Base-by-base conservation (phyloP, 2,888 invertebrate genomes). In the Galerucella pusilla region DNA sequence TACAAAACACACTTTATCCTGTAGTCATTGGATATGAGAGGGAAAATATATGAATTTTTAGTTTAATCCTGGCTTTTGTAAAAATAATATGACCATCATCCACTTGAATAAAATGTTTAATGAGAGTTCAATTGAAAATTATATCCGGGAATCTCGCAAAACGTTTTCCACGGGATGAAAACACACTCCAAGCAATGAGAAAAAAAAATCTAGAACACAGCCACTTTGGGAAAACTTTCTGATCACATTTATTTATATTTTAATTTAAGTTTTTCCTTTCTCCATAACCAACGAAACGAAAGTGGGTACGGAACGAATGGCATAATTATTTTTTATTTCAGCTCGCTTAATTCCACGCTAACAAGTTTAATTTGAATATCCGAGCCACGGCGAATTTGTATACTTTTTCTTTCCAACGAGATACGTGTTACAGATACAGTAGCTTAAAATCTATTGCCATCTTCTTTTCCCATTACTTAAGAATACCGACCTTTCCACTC, bases 221-320 rank as follows among this genome's bases (percentile, higher is more conserved):
- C 73, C 73, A 68, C 68, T 73, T 60, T 6, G 6, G 28, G 28
- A 61, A 54, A 73, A 73, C 73, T 73, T 72, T 68, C 35, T 73
- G 68, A 73, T 68, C 28, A 68, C 68, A 68, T 68, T 73, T 68
- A 68, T 73, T 73, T 73, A 20, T 49, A 68, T 73, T 73, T 68
- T 63, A 68, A 68, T 73, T 73, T 54, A 63, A 68, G 61, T 42
- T 73, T 68, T 68, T 73, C 52, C 25, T 52, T 1, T n/a, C 35
- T 42, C 35, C 20, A 20, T 20, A 46, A 12, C 57, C 63, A 5
- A 73, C 12, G 25, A 9, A 68, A 68, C 46, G 61, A 61, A 61
- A 67, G 14, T 63, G 20, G 28, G 70, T n/a, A 42, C 28, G 46
- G 61, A 70, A 54, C 63, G 52, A 65, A 65, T 42, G 65, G 71